These are phyloP conservation scores for Achroia grisella DNA, from an alignment of 1,140 invertebrate species.

Conservation along the genomic window DNA sequence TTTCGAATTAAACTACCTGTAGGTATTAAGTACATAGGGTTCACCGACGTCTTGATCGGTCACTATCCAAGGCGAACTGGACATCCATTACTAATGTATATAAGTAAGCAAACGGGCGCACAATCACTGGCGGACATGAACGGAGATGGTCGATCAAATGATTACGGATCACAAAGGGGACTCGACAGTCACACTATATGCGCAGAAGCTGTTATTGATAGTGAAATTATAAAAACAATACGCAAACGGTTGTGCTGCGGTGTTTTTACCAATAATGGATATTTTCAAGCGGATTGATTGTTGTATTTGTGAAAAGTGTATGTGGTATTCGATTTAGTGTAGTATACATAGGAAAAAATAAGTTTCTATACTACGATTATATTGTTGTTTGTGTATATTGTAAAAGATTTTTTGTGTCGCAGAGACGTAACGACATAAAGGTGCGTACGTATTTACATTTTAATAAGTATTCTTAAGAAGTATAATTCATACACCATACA, in stretches of 20 bases:
- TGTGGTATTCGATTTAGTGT: not conserved
- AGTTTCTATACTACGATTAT: no score
- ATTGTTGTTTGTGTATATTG: no score
- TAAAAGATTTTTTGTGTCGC: no score
- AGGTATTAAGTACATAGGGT: slow-evolving; percentile 5
- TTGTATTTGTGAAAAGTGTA: not conserved
- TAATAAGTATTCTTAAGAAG: no score
- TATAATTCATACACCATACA: no score
- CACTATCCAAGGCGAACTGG: slow-evolving; percentile 17
- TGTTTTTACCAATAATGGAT: not conserved
- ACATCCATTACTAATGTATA: slow-evolving; percentile 32
- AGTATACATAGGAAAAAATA: no score
- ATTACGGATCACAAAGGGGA: slow-evolving; percentile 59
- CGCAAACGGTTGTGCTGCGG: no score
- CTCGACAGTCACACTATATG: slow-evolving; percentile 48
- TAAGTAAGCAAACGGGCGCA: slow-evolving; percentile 24
- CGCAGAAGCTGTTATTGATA: slow-evolving; percentile 22
- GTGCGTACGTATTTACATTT: no score
- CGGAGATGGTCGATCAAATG: slow-evolving; percentile 66
- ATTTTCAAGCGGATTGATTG: not conserved
- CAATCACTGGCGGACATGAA: slow-evolving; percentile 46
- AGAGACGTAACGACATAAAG: no score
- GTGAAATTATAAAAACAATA: slow-evolving; percentile 4
- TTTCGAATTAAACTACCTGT: no score
- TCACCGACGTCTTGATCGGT: slow-evolving; percentile 25